Base-by-base conservation (phyloP, 2,113 vertebrate genomes). In the Saguinus midas region DNA sequence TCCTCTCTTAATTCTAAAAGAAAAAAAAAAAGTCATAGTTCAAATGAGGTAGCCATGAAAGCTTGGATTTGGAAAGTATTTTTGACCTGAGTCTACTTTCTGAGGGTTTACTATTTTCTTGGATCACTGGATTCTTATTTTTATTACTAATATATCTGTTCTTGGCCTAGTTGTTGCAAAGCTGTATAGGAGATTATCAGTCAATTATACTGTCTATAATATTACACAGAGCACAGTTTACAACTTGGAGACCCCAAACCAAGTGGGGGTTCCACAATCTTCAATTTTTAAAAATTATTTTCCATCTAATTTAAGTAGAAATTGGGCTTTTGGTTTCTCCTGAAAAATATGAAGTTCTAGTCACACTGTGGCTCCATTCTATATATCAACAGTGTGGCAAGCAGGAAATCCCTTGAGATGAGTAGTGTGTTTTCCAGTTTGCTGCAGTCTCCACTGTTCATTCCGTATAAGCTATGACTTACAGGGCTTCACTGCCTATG, bases 61-160 rank as follows among this genome's bases (percentile, higher is more conserved):
- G 25, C 35, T 96, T 81, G 4, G 8, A 94, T 96, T 95, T 94
- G 58, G 79, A 87, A 94, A 92, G 29, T 92, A 93, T 6, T 86
- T 91, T 91, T 85, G 57, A 52, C 23, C n/a, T 29, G 66, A 72
- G 86, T 82, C 10, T 29, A 17, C 52, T 70, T 91, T 86, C 11
- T 85, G 37, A 17, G n/a, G 58, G 82, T 43, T 86, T 95, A 66
- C 81, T 89, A 85, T 70, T 94, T 13, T 94, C 1, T 43, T 70
- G 27, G 23, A 18, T 92, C n/a, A 55, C 40, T 68, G 57, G n/a
- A 93, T 43, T 96, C 50, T 82, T 76, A 86, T 72, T 92, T 96
- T 94, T 90, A 72, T 96, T 81, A 79, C 50, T 72, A 29, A 55
- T 72, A 0, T 87, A 10, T 90, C 43, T 90, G 37, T 75, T 93